phyloP scores from a whole-genome alignment of 35 echinoderm and acorn worm genomes.

The Strongylocentrotus purpuratus region DNA sequence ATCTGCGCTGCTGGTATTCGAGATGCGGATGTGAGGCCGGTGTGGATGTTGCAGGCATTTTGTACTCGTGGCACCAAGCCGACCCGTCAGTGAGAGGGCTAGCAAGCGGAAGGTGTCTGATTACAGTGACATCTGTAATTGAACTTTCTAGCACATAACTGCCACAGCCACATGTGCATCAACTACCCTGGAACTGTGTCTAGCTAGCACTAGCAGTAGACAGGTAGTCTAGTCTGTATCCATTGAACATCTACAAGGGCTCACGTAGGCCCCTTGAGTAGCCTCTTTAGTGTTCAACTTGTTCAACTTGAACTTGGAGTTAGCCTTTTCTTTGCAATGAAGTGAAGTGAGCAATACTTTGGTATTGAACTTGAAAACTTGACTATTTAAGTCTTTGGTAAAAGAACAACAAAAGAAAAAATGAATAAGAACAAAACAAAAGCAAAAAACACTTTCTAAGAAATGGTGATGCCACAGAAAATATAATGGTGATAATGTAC shows the following conservation, averaged over 20 bases:
- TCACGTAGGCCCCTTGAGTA: background rate
- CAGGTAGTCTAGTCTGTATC: background rate
- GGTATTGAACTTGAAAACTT: too few relatives aligned
- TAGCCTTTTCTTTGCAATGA: too few relatives aligned
- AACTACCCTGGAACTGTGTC: conserved; percentile 19
- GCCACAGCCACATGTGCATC: too few relatives aligned
- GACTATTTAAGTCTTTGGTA: too few relatives aligned
- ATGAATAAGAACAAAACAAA: too few relatives aligned
- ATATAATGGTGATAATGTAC: too few relatives aligned
- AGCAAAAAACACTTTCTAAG: too few relatives aligned
- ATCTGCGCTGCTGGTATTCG: background rate
- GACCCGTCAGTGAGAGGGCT: background rate
- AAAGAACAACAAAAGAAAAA: too few relatives aligned
- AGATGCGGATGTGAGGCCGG: background rate
- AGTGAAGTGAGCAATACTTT: too few relatives aligned
- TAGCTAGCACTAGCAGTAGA: background rate
- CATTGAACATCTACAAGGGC: background rate
- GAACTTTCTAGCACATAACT: background rate
- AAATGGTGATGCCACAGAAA: too few relatives aligned
- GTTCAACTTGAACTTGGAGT: too few relatives aligned
- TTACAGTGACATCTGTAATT: background rate
- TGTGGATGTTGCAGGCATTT: background rate
- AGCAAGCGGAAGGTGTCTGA: background rate
- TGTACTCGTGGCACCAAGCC: background rate
- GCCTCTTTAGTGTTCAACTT: too few relatives aligned